Evolutionary conservation across 2,113 vertebrate genomes (phyloP).

Genomic region (Brachypodius melanocephalos): DNA sequence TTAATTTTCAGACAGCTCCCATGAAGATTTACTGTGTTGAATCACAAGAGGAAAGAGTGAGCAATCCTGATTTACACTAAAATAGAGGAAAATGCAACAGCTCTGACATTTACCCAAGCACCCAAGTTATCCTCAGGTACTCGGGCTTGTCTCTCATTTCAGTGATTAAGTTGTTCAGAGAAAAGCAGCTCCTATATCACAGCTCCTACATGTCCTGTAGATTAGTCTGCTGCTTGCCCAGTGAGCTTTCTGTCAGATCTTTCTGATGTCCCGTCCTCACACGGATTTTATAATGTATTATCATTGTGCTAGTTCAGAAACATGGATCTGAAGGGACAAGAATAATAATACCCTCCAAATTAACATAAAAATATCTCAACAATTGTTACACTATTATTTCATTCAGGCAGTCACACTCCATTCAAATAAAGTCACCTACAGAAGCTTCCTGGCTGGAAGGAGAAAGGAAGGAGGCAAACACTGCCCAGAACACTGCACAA

Average conservation of each 20-base stretch:
- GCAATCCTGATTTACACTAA: conserved; percentile 16
- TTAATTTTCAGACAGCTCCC: conserved; percentile 36
- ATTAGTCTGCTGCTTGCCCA: conserved; percentile 37
- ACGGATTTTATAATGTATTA: neutral
- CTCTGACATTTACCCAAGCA: conserved; percentile 57
- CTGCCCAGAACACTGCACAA: neutral
- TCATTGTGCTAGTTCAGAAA: conserved; percentile 22
- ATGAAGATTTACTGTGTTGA: neutral
- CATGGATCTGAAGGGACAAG: neutral
- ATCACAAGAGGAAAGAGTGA: neutral
- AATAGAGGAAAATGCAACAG: conserved; percentile 34
- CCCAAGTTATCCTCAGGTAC: conserved; percentile 40
- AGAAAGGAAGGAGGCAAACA: neutral
- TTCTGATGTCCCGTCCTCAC: neutral
- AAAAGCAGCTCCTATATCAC: conserved; percentile 25
- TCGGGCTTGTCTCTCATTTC: conserved; percentile 56
- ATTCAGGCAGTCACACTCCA: neutral
- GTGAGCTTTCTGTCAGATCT: conserved; percentile 36
- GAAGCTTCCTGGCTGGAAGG: neutral
- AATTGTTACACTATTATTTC: neutral
- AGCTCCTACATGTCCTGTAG: conserved; percentile 21
- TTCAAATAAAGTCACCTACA: neutral
- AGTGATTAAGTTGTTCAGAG: conserved; percentile 59
- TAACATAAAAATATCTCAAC: neutral
- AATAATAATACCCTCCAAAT: conserved; percentile 15